Base-by-base conservation (phyloP, 2,797 vertebrate genomes). In the Leptoclinus maculatus region DNA sequence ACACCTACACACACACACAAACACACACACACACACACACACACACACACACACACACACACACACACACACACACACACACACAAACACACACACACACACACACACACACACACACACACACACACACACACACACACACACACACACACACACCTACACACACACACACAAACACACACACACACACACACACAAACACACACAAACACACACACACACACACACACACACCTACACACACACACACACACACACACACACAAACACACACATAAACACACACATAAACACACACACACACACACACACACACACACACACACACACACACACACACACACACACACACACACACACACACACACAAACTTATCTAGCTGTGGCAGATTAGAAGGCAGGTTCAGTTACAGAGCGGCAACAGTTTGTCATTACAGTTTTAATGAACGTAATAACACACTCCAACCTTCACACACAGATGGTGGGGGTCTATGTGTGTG, bases 401-500 rank as follows among this genome's bases (percentile, higher is more conserved):
- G 27, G 75, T 69, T 83, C 66, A 75, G 71, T 80, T 74, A 62
- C 38, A 87, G 75, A 66, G 80, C 69, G 69, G 60, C 47, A 71
- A 70, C 65, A 75, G 73, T 86, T 83, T 88, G 83, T 91, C 91
- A 89, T 92, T 92, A 92, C 68, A 38, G 66, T 49, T 87, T 72
- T 86, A 90, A 89, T 85, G 70, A 79, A 66, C 77, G 79, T 90
- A 92, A 93, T 90, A 63, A 89, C 87, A 91, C 83, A 82, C 80
- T 89, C 76, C 85, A 68, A 79, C 84, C 70, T 29, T 71, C 62
- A 41, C 14, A 49, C 41, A 71, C 67, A 59, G 29, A 83, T 65
- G 58, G 49, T 43, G 56, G 63, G 65, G 66, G 51, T 25, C 45
- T 68, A n/a, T 23, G 7, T 43, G 60, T 36, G 21, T 65, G 23